Percentiles rank a stretch among this genome's conserved stretches.
Evolutionary conservation across 2,888 invertebrate genomes (phyloP).

Genomic region (Philhelius pedissequus): DNA sequence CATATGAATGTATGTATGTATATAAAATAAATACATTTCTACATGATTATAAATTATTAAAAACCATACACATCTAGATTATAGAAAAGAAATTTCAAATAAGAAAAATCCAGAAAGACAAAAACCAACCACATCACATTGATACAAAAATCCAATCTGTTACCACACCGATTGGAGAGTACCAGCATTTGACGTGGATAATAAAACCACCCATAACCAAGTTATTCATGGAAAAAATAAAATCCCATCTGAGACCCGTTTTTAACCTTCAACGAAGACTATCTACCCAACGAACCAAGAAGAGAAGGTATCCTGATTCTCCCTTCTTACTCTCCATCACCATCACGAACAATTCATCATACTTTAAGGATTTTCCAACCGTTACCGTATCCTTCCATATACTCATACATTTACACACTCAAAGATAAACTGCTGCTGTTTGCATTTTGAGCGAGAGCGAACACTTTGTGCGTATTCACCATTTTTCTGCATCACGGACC

Average conservation of each 20-base stretch:
- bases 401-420: background rate
- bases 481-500: constrained; percentile 79
- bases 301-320: background rate
- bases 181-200: constrained; percentile 3
- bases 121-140: background rate
- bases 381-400: background rate
- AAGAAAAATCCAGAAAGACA: background rate
- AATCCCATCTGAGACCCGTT: constrained; percentile 44
- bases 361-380: constrained; percentile 1
- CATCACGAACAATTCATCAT: constrained; percentile 29
- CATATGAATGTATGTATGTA: no score
- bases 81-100: background rate
- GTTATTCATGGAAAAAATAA: background rate
- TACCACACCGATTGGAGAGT: background rate
- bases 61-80: no score
- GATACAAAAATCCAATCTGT: background rate
- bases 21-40: no score
- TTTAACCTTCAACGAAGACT: background rate
- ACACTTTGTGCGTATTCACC: constrained; percentile 71
- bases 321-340: background rate
- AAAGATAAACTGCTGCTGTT: constrained; percentile 36
- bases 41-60: no score
- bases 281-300: background rate
- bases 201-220: background rate
- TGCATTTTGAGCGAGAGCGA: constrained; percentile 36